phyloP scores from a whole-genome alignment of 1,140 invertebrate genomes.

The Drosophila takahashii region DNA sequence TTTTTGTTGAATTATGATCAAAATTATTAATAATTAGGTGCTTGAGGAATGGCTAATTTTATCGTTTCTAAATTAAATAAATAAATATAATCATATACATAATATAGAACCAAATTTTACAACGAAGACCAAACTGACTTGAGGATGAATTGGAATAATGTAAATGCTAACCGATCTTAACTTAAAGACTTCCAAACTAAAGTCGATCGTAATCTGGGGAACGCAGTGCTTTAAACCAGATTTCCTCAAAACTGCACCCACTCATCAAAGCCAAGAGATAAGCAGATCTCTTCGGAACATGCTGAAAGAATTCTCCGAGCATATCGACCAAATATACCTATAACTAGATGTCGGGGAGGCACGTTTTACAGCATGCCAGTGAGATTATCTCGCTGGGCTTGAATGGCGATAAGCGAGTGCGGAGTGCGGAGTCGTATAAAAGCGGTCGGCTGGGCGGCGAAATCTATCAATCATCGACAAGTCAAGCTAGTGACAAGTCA shows the following conservation, averaged over 20 bases:
- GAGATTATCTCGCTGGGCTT: not conserved
- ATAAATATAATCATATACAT: too few species aligned
- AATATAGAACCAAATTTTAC: not conserved
- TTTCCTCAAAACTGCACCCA: constrained; percentile 17
- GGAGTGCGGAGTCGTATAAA: constrained; percentile 16
- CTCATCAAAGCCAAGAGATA: constrained; percentile 14
- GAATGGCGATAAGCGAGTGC: constrained; percentile 13
- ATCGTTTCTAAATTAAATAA: too few species aligned
- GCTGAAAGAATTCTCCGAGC: constrained; percentile 38
- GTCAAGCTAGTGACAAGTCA: constrained; percentile 1
- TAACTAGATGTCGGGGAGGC: not conserved
- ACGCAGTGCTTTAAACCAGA: not conserved
- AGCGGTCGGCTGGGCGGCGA: constrained; percentile 6
- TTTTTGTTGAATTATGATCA: too few species aligned
- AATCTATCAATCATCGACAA: constrained; percentile 37
- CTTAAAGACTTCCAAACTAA: not conserved
- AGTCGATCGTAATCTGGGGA: constrained; percentile 3
- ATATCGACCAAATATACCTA: constrained; percentile 9
- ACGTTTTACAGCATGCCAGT: constrained; percentile 47
- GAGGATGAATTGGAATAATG: not conserved
- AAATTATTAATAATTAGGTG: too few species aligned
- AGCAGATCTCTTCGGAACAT: constrained; percentile 22
- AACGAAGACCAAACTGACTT: not conserved
- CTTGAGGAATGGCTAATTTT: too few species aligned
- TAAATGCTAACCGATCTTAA: not conserved